Evolutionary conservation across 1,140 invertebrate species (phyloP).

Genomic region (Euglossa dilemma): DNA sequence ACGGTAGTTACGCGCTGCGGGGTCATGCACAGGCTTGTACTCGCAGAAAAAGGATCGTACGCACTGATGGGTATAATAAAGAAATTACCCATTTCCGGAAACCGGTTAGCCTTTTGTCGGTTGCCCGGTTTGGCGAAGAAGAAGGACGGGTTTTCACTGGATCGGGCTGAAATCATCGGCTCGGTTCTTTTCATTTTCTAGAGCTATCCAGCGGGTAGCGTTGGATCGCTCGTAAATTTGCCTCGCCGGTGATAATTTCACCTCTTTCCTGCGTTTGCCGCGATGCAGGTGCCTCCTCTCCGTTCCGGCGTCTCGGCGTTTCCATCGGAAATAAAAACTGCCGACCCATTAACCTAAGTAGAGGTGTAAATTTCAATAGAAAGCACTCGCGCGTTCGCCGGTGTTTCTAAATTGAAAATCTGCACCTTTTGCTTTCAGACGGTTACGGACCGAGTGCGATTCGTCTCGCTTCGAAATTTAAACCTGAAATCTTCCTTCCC

Average conservation of each 20-base stretch:
- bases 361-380: neutral
- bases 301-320: neutral
- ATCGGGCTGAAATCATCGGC: conserved; percentile 20
- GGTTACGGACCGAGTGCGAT: neutral
- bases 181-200: conserved; percentile 8
- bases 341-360: neutral
- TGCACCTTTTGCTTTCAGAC: neutral
- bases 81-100: conserved; percentile 69
- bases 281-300: neutral
- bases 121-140: conserved; percentile 1
- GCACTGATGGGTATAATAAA: conserved; percentile 41
- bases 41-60: conserved; percentile 3
- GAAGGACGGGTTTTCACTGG: conserved; percentile 45
- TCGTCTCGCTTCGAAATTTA: neutral
- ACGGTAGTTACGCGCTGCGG: neutral
- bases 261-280: neutral
- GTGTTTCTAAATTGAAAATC: conserved; percentile 2
- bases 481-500: neutral
- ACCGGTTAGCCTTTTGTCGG: conserved; percentile 64
- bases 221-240: neutral
- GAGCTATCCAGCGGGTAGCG: too few species aligned
- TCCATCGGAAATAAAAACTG: conserved; percentile 18
- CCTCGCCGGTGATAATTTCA: conserved; percentile 2
- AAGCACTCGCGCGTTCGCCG: neutral
- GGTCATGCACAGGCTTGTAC: neutral